phyloP scores from a whole-genome alignment of 2,888 invertebrate genomes.

The Carabus problematicus region DNA sequence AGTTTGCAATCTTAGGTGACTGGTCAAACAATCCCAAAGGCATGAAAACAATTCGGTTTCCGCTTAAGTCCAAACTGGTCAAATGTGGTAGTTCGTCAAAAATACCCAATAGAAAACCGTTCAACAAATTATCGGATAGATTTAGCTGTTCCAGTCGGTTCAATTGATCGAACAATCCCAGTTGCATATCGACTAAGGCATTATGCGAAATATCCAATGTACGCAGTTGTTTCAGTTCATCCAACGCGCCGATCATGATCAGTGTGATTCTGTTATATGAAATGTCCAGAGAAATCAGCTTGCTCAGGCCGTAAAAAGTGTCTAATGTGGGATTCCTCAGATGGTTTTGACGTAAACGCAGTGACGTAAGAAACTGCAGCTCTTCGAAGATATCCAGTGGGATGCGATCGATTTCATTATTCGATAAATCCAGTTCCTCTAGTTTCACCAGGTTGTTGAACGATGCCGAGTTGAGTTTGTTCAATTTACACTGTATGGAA shows the following conservation, averaged over 20 bases:
- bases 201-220: conserved; percentile 46
- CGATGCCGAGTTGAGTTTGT: conserved; percentile 39
- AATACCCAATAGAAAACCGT: conserved; percentile 39
- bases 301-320: conserved; percentile 45
- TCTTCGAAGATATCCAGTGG: conserved; percentile 46
- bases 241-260: conserved; percentile 46
- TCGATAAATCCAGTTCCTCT: conserved; percentile 43
- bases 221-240: conserved; percentile 44
- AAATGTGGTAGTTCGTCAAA: conserved; percentile 45
- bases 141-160: conserved; percentile 44
- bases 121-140: conserved; percentile 45
- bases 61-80: conserved; percentile 42
- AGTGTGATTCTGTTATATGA: conserved; percentile 45
- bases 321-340: conserved; percentile 46
- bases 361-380: conserved; percentile 39
- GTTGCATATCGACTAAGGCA: conserved; percentile 39
- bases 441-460: conserved; percentile 44
- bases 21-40: conserved; percentile 22
- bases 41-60: conserved; percentile 5
- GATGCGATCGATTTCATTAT: conserved; percentile 44
- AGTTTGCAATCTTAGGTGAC: not conserved
- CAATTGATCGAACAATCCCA: conserved; percentile 47
- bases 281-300: conserved; percentile 45
- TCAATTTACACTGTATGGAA: conserved; percentile 43
- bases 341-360: conserved; percentile 45